These are phyloP conservation scores for Blomia tropicalis DNA, from an alignment of 2,888 invertebrate species.

Conservation along the genomic window DNA sequence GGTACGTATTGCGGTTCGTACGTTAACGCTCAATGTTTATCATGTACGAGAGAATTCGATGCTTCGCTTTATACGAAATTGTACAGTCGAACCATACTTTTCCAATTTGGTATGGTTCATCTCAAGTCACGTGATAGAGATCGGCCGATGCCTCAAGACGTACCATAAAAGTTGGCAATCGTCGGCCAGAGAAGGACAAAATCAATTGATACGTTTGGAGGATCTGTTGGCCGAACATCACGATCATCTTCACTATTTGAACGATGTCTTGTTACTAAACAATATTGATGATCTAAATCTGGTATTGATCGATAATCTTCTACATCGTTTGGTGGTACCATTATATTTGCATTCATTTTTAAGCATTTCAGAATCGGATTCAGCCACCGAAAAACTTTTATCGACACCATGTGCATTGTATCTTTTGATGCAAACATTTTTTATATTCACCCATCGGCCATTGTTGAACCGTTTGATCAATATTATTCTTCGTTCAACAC, in stretches of 20 bases:
- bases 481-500: constrained; percentile 69
- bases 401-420: constrained; percentile 80
- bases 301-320: constrained; percentile 77
- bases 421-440: constrained; percentile 52
- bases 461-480: constrained; percentile 76
- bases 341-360: constrained; percentile 36
- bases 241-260: constrained; percentile 90
- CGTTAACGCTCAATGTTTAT: constrained; percentile 91
- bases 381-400: constrained; percentile 47
- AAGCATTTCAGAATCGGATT: neutral
- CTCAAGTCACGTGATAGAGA: constrained; percentile 86
- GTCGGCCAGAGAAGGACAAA: no score
- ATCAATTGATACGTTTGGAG: constrained; percentile 48
- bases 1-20: constrained; percentile 96
- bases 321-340: constrained; percentile 80
- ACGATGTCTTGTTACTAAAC: constrained; percentile 82
- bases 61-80: constrained; percentile 83
- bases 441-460: constrained; percentile 77
- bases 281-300: constrained; percentile 82
- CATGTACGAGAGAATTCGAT: constrained; percentile 78
- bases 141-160: constrained; percentile 71
- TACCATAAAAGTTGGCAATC: neutral
- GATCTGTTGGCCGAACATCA: constrained; percentile 91
- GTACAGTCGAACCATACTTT: constrained; percentile 94
- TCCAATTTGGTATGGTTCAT: constrained; percentile 98